Evolutionary conservation across 2,888 invertebrate genomes (phyloP), one percentile per base, ranked within the genome.

Genomic region (Dyspetes luteomarginatus): DNA sequence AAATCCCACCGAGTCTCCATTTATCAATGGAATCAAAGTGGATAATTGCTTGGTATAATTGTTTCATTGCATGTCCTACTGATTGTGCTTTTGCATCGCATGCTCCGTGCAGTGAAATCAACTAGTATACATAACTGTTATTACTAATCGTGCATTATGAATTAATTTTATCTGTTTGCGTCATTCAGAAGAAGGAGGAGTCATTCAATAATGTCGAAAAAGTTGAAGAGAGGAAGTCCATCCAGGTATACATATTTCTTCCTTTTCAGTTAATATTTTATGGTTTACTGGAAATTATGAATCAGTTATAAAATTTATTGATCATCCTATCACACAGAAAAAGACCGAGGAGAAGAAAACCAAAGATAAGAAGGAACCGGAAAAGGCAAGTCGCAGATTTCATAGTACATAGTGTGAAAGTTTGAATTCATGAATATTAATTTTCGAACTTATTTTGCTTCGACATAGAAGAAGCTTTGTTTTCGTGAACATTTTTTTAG

Each of bases 161-260:
- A 68, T 36, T 3, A 17, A 28, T 17, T 28, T 73, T 60, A 28
- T 68, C 76, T 56, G 41, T 74, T 56, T 30, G 19, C 79, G 19
- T 24, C 65, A 79, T 69, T 26, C 75, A 84, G 79, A 85, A 90
- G 85, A 89, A 91, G 52, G 89, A 92, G 81, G 90, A 90, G 77
- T 85, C 88, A 73, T 82, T 89, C 74, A 91, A 91, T 72, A 90
- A 92, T 82, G 88, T 90, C 22, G 89, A 89, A 72, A 88, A 89
- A 48, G 78, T 84, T 22, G 89, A 90, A 78, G 84, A 88, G 74
- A 87, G 85, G 36, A 89, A 90, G 77, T 86, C 87, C 26, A 83
- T 86, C 17, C 89, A 90, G 89, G 91, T 91, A 81, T 26, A 36
- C 43, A 50, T 17, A 67, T 52, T 55, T 56, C 36, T 50, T 73